Evolutionary conservation across 2,113 vertebrate species (phyloP).

Genomic region (Vulpes vulpes): DNA sequence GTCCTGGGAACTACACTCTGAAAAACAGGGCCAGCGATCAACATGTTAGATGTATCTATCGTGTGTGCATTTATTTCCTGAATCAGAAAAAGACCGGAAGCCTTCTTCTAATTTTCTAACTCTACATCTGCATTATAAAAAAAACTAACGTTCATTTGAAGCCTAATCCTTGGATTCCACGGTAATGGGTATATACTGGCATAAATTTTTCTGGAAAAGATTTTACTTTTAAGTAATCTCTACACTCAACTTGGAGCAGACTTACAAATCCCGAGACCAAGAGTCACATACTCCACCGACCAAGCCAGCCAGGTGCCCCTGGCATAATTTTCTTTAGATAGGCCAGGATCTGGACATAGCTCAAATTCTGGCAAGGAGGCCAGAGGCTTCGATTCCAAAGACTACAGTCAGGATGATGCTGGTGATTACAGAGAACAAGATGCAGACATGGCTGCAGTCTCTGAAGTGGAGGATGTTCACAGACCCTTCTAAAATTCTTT

Average conservation of each 20-base stretch:
- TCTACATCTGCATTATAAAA: background rate
- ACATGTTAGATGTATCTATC: background rate
- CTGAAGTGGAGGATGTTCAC: background rate
- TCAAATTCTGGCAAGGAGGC: background rate
- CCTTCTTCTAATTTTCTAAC: background rate
- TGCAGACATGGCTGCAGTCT: background rate
- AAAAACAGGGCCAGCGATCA: background rate
- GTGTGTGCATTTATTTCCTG: background rate
- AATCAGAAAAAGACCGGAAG: background rate
- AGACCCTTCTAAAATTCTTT: background rate
- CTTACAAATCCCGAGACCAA: background rate
- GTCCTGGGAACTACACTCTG: background rate
- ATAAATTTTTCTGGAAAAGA: background rate
- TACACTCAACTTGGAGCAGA: background rate
- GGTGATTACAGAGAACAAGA: background rate
- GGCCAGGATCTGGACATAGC: background rate
- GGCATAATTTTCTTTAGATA: background rate
- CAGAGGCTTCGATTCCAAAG: background rate
- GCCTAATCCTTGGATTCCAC: background rate
- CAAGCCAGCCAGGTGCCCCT: background rate
- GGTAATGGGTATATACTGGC: background rate
- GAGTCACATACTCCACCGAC: background rate
- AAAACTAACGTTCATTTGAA: background rate
- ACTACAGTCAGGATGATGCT: background rate
- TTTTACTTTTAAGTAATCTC: background rate